phyloP scores from a whole-genome alignment of 2,797 vertebrate genomes.

The Neosilurus mollespiculum region DNA sequence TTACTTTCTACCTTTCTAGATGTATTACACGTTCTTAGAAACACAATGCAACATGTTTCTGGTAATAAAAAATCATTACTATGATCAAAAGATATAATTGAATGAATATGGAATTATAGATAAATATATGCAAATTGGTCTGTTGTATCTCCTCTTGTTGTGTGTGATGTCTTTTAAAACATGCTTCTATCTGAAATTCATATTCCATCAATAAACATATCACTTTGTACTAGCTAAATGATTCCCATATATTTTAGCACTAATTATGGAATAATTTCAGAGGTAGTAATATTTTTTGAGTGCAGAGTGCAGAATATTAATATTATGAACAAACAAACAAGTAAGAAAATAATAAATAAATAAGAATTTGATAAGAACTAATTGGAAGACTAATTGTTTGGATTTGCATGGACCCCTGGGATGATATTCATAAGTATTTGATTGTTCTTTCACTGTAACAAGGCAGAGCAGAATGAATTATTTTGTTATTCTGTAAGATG shows the following conservation, averaged over 20 bases:
- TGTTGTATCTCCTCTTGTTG: background rate
- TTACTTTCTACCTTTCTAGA: no score
- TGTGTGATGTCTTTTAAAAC: background rate
- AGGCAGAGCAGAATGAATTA: slow-evolving; percentile 11
- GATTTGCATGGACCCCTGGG: background rate
- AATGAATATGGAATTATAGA: background rate
- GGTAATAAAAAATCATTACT: background rate
- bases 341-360: background rate
- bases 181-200: background rate
- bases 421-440: background rate
- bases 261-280: background rate
- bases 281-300: background rate
- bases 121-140: background rate
- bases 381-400: background rate
- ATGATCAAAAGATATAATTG: background rate
- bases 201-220: background rate
- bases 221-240: no score
- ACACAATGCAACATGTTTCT: background rate
- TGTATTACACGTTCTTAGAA: background rate
- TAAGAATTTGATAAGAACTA: background rate
- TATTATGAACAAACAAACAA: no score
- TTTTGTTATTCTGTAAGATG: slow-evolving; percentile 16
- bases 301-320: background rate
- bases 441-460: background rate
- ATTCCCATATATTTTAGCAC: background rate